Evolutionary conservation across 2,797 vertebrate species (phyloP), one percentile per base, ranked within the genome.

Genomic region (Myotis vivesi): DNA sequence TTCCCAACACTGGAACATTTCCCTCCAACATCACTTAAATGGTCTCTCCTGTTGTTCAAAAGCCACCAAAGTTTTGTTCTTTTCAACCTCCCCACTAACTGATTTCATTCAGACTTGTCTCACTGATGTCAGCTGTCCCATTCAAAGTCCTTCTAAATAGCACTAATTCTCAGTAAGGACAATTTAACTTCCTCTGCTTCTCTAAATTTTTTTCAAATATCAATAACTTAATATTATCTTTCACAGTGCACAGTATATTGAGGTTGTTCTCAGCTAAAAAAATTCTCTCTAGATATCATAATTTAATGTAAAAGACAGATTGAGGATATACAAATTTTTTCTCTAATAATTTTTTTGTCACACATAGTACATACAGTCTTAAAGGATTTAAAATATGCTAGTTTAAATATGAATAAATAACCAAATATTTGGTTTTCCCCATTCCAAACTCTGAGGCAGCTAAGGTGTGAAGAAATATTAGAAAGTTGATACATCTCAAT

Each of bases 401-500:
- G 20, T 84, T 91, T 90, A 68, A 80, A 86, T 81, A 15, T 71
- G 19, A 91, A 33, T 49, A 91, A 87, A 49, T 16, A 77, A 86
- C 19, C n/a, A 91, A 89, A 83, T 90, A 87, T 82, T 94, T 81
- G 46, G 8, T 84, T 85, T 87, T 2, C 12, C 10, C 23, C 12
- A 36, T 92, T 95, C 4, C 12, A 94, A 79, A 93, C 5, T 88
- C 22, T 46, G 2, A 77, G 53, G 30, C 25, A 93, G 13, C 49
- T 93, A 25, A 89, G 89, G 23, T 81, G 11, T 94, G 8, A 89
- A 91, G 59, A 87, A 72, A 73, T 94, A 75, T 57, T 68, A 85
- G 44, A 75, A 95, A 71, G 16, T 89, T 77, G 8, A 79, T 53
- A 51, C 8, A 53, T 94, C 44, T 87, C 11, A 87, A 2, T 94